phyloP scores from a whole-genome alignment of 1,140 invertebrate genomes.

The Glomeris maerens region DNA sequence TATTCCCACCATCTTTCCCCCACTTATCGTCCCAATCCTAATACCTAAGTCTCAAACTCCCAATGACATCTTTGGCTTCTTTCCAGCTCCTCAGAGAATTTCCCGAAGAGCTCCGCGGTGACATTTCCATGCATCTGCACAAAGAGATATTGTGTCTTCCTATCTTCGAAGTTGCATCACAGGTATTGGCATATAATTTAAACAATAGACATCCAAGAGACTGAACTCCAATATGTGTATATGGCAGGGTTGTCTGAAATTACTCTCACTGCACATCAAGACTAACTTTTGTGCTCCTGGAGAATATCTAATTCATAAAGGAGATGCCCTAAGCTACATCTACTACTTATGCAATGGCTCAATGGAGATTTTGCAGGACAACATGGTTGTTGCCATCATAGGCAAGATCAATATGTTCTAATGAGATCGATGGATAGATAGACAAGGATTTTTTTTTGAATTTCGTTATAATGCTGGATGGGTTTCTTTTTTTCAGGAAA shows the following conservation, averaged over 20 bases:
- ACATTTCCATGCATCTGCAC: constrained; percentile 89
- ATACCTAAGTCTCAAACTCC: background rate
- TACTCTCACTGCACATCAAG: constrained; percentile 75
- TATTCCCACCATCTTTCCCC: too few relatives aligned
- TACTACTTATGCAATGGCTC: constrained; percentile 95
- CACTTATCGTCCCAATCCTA: constrained; percentile 3
- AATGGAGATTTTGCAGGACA: constrained; percentile 95
- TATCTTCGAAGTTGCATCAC: constrained; percentile 81
- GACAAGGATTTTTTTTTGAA: too few relatives aligned
- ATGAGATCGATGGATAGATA: too few relatives aligned
- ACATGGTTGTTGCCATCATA: constrained; percentile 94
- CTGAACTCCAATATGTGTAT: constrained; percentile 36
- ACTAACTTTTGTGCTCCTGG: constrained; percentile 91
- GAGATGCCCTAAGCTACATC: constrained; percentile 88
- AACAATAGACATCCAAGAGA: constrained; percentile 41
- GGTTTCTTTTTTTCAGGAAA: constrained; percentile 50
- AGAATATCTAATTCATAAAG: constrained; percentile 90
- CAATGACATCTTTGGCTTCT: background rate
- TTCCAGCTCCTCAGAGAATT: constrained; percentile 84
- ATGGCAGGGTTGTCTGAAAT: constrained; percentile 71
- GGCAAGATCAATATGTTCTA: too few relatives aligned
- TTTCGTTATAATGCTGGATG: background rate
- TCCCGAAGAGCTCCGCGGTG: constrained; percentile 84
- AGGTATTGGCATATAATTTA: constrained; percentile 26
- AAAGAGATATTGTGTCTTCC: constrained; percentile 83